A percentile compares a stretch with the other conserved stretches of the same genome.
These are phyloP conservation scores for Aplysina aerophoba DNA, from an alignment of 37 sponge, comb jelly and placozoan species.

Conservation along the genomic window DNA sequence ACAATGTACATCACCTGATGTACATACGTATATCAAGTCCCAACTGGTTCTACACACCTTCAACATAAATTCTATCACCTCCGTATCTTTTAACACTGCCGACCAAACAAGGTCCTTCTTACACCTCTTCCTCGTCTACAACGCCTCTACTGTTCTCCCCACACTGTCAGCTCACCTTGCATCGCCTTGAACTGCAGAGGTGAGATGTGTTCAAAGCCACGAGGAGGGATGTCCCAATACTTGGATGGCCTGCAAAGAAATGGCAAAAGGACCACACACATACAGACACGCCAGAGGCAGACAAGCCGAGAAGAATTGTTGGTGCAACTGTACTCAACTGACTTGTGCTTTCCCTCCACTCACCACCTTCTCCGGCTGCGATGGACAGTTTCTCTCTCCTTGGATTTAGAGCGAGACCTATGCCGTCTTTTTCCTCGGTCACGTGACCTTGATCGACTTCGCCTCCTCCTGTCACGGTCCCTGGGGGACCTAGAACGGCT, in stretches of 20 bases:
- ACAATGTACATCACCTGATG: no score
- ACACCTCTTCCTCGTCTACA: no score
- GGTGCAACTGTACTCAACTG: background rate
- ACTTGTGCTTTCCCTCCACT: background rate
- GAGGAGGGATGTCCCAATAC: conserved; percentile 96
- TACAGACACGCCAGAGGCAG: background rate
- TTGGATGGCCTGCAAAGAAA: conserved; percentile 56
- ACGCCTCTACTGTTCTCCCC: no score
- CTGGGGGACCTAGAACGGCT: conserved; percentile 37
- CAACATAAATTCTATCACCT: no score
- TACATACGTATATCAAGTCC: no score
- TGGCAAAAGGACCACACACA: background rate
- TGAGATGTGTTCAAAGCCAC: conserved; percentile 98
- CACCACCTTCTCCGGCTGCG: conserved; percentile 23
- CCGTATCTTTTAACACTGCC: no score
- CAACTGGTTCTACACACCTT: no score
- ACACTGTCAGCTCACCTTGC: conserved; percentile 76
- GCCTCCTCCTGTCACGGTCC: conserved; percentile 36
- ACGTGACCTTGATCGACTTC: conserved; percentile 35
- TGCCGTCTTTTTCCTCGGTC: conserved; percentile 25
- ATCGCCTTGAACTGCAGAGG: conserved; percentile 99
- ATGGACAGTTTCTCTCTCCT: conserved; percentile 8
- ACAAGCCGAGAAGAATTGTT: background rate
- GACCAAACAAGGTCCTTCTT: no score
- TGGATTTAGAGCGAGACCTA: conserved; percentile 35